Evolutionary conservation across 2,888 invertebrate species (phyloP), one percentile per base, ranked within the genome.

Genomic region (Lasioglossum morio): DNA sequence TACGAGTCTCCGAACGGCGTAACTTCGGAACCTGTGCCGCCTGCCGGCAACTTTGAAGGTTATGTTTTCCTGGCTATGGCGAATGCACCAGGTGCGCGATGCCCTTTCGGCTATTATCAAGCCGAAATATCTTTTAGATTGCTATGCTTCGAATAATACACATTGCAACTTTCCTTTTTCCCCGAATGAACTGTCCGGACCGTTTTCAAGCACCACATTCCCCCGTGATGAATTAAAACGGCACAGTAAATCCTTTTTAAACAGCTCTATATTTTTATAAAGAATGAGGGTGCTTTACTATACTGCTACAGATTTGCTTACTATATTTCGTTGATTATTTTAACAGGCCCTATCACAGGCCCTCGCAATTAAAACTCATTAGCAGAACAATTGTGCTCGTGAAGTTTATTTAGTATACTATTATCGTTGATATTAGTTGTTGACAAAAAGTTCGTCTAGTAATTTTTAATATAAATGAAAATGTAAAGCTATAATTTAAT

Each of bases 1-100:
- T 94, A 94, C 92, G 94, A 94, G 93, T 92, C 91, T 89, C 88
- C 84, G 89, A 94, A 94, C 91, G 92, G 91, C 82, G 84, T 87
- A 91, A 91, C 88, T 91, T 91, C 76, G 83, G 85, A 72, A 82
- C 79, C 85, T 76, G 84, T 81, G 82, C 86, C 85, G 88, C 81
- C 87, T 85, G 77, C 82, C 86, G 87, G 86, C 81, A 93, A 93
- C 89, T 93, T 92, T 86, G 92, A 91, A 92, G 92, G 89, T 92
- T 92, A 90, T 90, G 91, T 92, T 92, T 93, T 90, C 90, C 86
- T 84, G 88, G 87, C 92, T 92, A 92, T 90, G 83, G 76, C 85
- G 87, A 87, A 88, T 86, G 88, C 89, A 92, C 91, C 92, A 92
- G 92, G 91, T 92, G 92, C 79, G 63, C 86, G 74, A 75, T 72